phyloP scores from a whole-genome alignment of 1,140 invertebrate genomes.

The Lordiphosa mommai region DNA sequence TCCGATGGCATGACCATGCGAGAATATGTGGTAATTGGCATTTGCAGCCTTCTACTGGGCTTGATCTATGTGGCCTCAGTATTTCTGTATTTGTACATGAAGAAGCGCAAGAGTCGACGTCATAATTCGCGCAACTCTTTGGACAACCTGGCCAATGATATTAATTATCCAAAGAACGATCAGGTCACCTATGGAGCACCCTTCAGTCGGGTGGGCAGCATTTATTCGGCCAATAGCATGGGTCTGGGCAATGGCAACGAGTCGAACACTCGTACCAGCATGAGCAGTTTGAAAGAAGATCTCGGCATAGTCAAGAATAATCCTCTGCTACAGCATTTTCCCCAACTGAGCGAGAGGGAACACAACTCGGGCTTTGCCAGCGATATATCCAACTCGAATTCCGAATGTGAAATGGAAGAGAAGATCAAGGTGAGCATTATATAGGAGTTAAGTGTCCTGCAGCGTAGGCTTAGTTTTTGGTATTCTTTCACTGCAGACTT shows the following conservation, averaged over 20 bases:
- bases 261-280: conserved; percentile 47
- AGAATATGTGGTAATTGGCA: conserved; percentile 90
- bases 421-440: conserved; percentile 49
- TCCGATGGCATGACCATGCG: conserved; percentile 82
- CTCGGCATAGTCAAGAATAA: conserved; percentile 87
- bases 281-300: conserved; percentile 70
- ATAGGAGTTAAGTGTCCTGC: rapidly evolving
- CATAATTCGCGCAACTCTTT: conserved; percentile 57
- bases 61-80: conserved; percentile 91
- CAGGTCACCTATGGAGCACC: conserved; percentile 72
- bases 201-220: conserved; percentile 64
- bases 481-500: conserved; percentile 81
- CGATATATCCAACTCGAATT: conserved; percentile 79
- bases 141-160: conserved; percentile 64
- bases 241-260: conserved; percentile 49
- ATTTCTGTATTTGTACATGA: conserved; percentile 88
- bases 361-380: conserved; percentile 80
- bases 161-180: conserved; percentile 76
- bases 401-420: conserved; percentile 77
- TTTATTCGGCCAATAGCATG: conserved; percentile 65
- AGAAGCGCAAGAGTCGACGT: conserved; percentile 80
- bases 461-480: not conserved
- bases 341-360: conserved; percentile 80
- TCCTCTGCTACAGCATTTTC: conserved; percentile 86
- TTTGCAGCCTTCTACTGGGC: conserved; percentile 88